Base-by-base conservation (phyloP, 2,797 vertebrate species). In the Phalanger gymnotis region DNA sequence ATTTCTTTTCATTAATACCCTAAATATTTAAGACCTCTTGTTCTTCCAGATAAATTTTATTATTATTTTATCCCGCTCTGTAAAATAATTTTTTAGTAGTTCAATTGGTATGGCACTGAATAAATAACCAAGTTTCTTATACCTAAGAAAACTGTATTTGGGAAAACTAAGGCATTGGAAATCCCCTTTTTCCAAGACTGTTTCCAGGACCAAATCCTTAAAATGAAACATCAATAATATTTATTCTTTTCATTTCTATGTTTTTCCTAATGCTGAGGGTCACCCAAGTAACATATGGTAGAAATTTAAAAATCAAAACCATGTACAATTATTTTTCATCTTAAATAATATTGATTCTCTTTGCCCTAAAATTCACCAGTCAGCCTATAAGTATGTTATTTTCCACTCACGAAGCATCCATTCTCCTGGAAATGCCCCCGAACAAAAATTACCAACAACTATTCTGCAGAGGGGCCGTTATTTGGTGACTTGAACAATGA, bases 281-380 rank as follows among this genome's bases (percentile, higher is more conserved):
- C 53, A 95, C 91, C 94, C 89, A 95, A 96, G 54, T 95, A 96
- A 93, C 97, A 97, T 94, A 94, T 96, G 92, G 92, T 91, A 97
- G 94, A 96, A 54, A 91, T 97, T 97, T 97, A 93, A 91, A 55
- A 91, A 94, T 94, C 89, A 91, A 95, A 96, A 95, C 96, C 54
- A 53, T 95, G 40, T 91, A 31, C 90, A 95, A 14, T 96, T 96
- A 95, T 96, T 94, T 54, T 97, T 96, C 91, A 94, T 95, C 53
- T 94, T 95, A 96, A 81, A 95, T 95, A 92, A 22, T 31, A n/a
- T 66, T 54, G 90, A 54, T 81, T 95, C 30, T 90, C 90, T 93
- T 92, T 95, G 96, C 91, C 91, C 94, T 95, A 94, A 94, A 92
- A 93, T 94, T 96, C 90, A 92, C 92, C 40, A 52, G 4, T 57